Conservation (phyloP, 1,140 invertebrate genomes). For the Drosophila watanabei region DNA sequence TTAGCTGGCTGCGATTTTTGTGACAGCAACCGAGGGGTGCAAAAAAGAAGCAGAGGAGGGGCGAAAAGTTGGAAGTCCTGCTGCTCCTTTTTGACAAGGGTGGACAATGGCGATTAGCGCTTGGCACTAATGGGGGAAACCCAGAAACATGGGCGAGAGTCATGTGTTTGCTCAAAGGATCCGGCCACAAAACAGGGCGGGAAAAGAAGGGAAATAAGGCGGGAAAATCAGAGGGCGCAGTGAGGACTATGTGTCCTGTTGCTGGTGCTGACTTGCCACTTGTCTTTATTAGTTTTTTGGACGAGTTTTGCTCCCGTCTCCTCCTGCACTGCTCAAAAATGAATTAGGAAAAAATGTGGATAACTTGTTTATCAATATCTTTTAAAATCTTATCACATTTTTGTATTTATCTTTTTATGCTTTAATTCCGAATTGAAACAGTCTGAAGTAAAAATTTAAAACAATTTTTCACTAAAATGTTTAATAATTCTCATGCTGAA, state of each 20-base stretch:
- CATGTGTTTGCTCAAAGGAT: conserved; percentile 78
- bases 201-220: neutral
- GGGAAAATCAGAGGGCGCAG: conserved; percentile 3
- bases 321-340: conserved; percentile 2
- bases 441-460: neutral
- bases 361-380: neutral
- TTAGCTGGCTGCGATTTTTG: conserved; percentile 44
- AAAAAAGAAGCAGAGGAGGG: neutral
- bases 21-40: conserved; percentile 33
- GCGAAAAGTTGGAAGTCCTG: conserved; percentile 25
- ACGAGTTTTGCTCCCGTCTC: conserved; percentile 53
- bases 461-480: neutral
- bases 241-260: conserved; percentile 24
- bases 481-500: neutral
- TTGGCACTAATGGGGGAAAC: conserved; percentile 68
- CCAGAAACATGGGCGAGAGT: conserved; percentile 34
- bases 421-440: neutral
- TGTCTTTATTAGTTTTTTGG: conserved; percentile 82
- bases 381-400: neutral
- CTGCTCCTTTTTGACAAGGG: conserved; percentile 72
- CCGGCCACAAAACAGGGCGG: conserved; percentile 23
- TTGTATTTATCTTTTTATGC: neutral
- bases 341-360: neutral
- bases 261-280: conserved; percentile 75
- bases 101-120: conserved; percentile 83